Evolutionary conservation across 2,797 vertebrate genomes (phyloP), one percentile per base, ranked within the genome.

Genomic region (Melanotaenia trifasciata): DNA sequence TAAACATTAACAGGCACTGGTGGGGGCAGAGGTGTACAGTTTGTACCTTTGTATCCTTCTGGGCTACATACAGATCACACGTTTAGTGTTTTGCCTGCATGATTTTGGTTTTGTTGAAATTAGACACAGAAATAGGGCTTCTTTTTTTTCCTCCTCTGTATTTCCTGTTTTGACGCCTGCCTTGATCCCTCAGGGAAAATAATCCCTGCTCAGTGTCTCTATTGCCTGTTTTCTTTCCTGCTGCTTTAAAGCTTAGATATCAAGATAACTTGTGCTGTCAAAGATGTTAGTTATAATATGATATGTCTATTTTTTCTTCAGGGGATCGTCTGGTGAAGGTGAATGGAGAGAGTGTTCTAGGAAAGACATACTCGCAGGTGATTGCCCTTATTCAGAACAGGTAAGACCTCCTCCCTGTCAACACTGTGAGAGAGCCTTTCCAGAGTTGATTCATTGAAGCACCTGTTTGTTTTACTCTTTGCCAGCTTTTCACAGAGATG

Each of bases 301-400:
- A 35, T 40, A 3, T 59, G 38, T 74, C 28, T 30, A 3, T 79
- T 30, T 74, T 53, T 35, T 54, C 71, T 79, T 43, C 92, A 99
- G 98, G 98, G 75, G 98, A 99, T 89, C 95, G 98, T 0, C 93
- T 99, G 87, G 98, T 99, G 83, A 99, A 98, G 86, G 98, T 99
- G 85, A 99, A 99, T 0, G 96, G 97, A 12, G 98, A 99, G 84
- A 99, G 96, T 38, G 94, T 99, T 80, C 89, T 99, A 0, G 98
- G 98, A 22, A 99, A 98, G 92, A 99, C 97, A 14, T 99, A 99
- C 88, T 98, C 98, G 0, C 98, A 99, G 93, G 98, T 99, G 89
- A 99, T 99, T 24, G 95, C 96, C 7, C 96, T 99, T 84, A 99
- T 99, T 91, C 98, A 99, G 90, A 98, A 99, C 94, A 98, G 98